Base-by-base conservation (phyloP, 2,888 invertebrate genomes). In the Yponomeuta cagnagella region DNA sequence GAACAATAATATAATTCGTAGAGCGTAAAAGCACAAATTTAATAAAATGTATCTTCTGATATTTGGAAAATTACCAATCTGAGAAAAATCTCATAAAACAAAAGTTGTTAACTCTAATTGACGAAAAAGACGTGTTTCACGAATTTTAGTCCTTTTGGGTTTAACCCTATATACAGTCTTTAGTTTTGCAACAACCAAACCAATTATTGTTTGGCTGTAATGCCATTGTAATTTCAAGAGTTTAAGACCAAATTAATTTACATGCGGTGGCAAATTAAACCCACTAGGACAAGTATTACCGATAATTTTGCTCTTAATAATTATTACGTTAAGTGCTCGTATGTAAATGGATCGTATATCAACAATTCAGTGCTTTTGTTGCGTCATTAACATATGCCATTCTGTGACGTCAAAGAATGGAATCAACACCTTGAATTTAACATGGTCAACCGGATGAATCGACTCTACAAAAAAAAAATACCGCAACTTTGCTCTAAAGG, bases 321-420 rank as follows among this genome's bases (percentile, higher is more conserved):
- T 68, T 48, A 68, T 68, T 48, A 43, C 68, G 37, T 68, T 43
- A 48, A 68, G 68, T 23, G 23, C 23, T 68, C 64, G 12, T 64
- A 64, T 48, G n/a, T 67, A 15, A 33, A 67, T 67, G 31, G 71
- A 72, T 65, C 69, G 68, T 33, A 23, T 9, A n/a, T 31, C 63
- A 68, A 37, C 31, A 70, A 70, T 71, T 70, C 72, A 63, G 67
- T 48, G 64, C 48, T 15, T 12, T 10, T 68, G 63, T 71, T 74
- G 73, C 74, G 73, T 74, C 74, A 74, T 69, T 66, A 66, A 67
- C 69, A 63, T 71, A 71, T 72, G 68, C 43, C 43, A 48, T 66
- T 63, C 71, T 43, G 67, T 74, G 74, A 74, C 74, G 74, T 74
- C 74, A 73, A 72, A 70, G 65, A 5, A 68, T 67, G 72, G 73